Evolutionary conservation across 2,113 vertebrate genomes (phyloP), one percentile per base, ranked within the genome.

Genomic region (Syngnathus floridae): DNA sequence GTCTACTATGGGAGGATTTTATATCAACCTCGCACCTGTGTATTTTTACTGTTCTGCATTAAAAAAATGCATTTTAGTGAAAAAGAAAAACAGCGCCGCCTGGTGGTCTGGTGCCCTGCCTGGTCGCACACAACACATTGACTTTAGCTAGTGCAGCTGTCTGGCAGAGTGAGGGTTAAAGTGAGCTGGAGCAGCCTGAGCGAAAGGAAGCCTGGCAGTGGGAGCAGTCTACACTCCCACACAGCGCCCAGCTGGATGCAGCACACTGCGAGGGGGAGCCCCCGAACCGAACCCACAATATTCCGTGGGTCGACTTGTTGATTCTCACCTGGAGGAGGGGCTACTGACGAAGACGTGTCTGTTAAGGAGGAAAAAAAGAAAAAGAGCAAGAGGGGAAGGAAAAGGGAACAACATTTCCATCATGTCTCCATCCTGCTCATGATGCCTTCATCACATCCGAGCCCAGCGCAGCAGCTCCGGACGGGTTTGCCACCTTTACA

Each of bases 241-340:
- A 56, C 26, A 14, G 54, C 26, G 54, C 35, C 54, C 26, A 56
- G 54, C 26, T 22, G 59, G 59, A 22, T 61, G 21, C 38, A 26
- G 38, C 72, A 60, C 66, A 45, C 61, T 12, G 62, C 22, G 69
- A 21, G 54, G 57, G 73, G 66, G 54, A 78, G 78, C 26, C 5
- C 54, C 26, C 26, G 40, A 22, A 43, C 59, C 40, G 13, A 61
- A 13, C 40, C 59, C 59, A 16, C 11, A 40, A 40, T 43, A 41
- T 26, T 61, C 21, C 38, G 21, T 37, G 14, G 38, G 41, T 56
- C 45, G 70, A 93, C 93, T 93, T 94, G 94, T 93, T 94, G 93
- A 92, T 89, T 75, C 72, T n/a, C 46, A 22, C 67, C 71, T 59
- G 49, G 43, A 5, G 72, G 75, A 46, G 66, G 56, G 78, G 64